Evolutionary conservation across 2,888 invertebrate genomes (phyloP).

Genomic region (Eupithecia insigniata): DNA sequence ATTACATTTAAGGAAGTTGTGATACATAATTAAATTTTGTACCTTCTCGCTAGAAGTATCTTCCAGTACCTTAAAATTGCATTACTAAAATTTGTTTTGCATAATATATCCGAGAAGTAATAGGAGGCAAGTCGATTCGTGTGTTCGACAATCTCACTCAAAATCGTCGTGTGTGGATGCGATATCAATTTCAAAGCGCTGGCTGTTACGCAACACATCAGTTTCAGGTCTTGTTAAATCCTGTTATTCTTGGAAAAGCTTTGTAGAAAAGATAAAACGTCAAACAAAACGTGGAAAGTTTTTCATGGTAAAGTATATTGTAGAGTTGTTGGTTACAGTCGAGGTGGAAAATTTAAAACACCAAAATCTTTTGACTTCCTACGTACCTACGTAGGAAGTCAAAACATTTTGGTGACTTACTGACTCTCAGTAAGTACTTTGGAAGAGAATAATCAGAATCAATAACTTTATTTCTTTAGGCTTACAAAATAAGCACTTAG

Average conservation of each 20-base stretch:
- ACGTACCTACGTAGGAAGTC: too few relatives aligned
- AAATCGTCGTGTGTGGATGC: neutral
- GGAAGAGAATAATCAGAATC: too few relatives aligned
- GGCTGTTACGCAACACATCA: neutral
- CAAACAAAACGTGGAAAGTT: constrained; percentile 6
- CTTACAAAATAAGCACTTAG: too few relatives aligned
- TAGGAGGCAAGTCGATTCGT: constrained; percentile 5
- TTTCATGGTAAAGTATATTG: neutral
- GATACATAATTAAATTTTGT: too few relatives aligned
- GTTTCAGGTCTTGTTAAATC: neutral
- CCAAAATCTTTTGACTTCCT: too few relatives aligned
- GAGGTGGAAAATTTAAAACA: too few relatives aligned
- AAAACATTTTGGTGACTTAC: too few relatives aligned
- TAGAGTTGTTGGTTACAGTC: too few relatives aligned
- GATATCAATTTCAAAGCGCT: constrained; percentile 4
- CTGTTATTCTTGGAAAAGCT: constrained; percentile 1
- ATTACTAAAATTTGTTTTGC: neutral
- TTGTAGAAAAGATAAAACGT: neutral
- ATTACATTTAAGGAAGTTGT: too few relatives aligned
- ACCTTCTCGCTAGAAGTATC: too few relatives aligned
- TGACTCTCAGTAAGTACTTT: too few relatives aligned
- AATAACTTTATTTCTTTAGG: too few relatives aligned
- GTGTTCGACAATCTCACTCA: constrained; percentile 12
- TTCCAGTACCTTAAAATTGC: neutral
- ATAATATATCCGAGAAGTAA: neutral